These are phyloP conservation scores for Tetrapedia diversipes DNA, from an alignment of 2,888 invertebrate genomes.

Conservation along the genomic window DNA sequence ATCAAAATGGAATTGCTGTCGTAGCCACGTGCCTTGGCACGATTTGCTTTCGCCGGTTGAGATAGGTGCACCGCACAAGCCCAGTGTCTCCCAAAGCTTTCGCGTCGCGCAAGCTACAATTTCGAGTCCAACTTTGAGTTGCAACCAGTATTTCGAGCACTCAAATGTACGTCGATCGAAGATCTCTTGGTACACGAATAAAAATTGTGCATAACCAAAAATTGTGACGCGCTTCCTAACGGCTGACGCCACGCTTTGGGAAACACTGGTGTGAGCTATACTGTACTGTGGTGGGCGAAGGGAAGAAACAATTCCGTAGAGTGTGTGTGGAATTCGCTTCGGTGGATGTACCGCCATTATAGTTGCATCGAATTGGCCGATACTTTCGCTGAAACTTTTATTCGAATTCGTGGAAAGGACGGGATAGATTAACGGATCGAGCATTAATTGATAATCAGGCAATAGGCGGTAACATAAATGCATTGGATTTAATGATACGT, in stretches of 20 bases:
- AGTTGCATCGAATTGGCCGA: conserved; percentile 26
- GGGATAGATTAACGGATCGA: not conserved
- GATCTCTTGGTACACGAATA: no score
- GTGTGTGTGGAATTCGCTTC: conserved; percentile 34
- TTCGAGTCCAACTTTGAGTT: no score
- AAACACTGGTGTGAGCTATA: no score
- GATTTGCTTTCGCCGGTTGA: conserved; percentile 61
- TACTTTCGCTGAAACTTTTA: conserved; percentile 32
- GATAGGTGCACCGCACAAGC: no score
- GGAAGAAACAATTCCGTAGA: conserved; percentile 51
- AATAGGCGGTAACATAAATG: no score
- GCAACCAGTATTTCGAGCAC: no score
- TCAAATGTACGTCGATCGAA: no score
- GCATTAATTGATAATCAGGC: not conserved
- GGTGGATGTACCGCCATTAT: conserved; percentile 9
- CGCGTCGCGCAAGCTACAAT: conserved; percentile 44
- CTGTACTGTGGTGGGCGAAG: conserved; percentile 33
- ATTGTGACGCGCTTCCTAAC: no score
- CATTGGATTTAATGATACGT: no score
- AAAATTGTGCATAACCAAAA: no score
- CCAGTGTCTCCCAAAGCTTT: no score
- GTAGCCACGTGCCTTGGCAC: conserved; percentile 70
- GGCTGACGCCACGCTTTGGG: no score
- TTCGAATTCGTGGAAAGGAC: not conserved
- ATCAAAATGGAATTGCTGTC: conserved; percentile 80